phyloP scores from a whole-genome alignment of 2,888 invertebrate genomes.

The Harpalus rubripes region DNA sequence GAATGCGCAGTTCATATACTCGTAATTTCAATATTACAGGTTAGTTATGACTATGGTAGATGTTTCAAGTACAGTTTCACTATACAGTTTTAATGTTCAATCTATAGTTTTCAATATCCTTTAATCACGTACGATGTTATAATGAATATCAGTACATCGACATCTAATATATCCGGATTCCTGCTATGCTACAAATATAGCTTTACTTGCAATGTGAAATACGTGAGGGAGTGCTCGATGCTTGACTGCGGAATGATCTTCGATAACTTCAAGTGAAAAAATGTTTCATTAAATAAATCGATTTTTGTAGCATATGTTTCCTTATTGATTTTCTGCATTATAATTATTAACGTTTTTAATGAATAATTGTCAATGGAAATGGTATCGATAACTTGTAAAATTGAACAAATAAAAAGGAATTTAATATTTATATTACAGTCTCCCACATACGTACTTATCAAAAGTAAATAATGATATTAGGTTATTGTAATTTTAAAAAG shows the following conservation, averaged over 20 bases:
- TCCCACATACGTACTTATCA: too few relatives aligned
- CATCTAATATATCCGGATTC: constrained; percentile 44
- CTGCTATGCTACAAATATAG: constrained; percentile 19
- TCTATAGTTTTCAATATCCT: constrained; percentile 9
- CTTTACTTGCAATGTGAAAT: constrained; percentile 18
- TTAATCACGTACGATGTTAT: constrained; percentile 36
- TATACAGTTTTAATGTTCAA: background rate
- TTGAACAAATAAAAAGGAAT: too few relatives aligned
- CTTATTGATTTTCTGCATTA: constrained; percentile 24
- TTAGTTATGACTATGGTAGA: constrained; percentile 7
- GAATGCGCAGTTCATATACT: background rate
- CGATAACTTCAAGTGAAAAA: constrained; percentile 25
- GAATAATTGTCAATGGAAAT: background rate
- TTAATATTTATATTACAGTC: too few relatives aligned
- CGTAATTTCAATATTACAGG: constrained; percentile 16
- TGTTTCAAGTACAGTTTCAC: constrained; percentile 16
- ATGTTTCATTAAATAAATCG: constrained; percentile 13
- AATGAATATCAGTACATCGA: constrained; percentile 29
- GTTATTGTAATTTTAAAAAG: too few relatives aligned
- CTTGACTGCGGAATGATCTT: constrained; percentile 4
- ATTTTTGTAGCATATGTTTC: constrained; percentile 11
- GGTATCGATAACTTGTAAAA: too few relatives aligned
- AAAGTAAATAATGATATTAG: too few relatives aligned
- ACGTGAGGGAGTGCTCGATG: constrained; percentile 21
- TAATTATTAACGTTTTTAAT: constrained; percentile 26